Evolutionary conservation across 1,140 invertebrate species (phyloP).

Genomic region (Stegodyphus mimosarum): DNA sequence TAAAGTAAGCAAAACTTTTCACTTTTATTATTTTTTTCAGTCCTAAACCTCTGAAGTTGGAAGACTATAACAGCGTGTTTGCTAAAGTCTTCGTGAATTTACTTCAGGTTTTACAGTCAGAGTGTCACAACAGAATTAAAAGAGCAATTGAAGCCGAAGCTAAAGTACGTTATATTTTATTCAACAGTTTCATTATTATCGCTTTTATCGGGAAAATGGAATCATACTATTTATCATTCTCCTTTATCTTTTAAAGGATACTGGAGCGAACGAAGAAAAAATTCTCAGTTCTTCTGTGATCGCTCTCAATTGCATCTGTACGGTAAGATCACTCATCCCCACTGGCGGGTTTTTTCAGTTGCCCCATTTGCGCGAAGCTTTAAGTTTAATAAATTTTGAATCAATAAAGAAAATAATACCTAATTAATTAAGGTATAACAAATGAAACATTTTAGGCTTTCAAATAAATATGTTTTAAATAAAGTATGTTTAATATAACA

Average conservation of each 20-base stretch:
- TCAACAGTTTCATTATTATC: too few relatives aligned
- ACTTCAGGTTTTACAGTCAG: conserved; percentile 35
- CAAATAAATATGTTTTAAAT: too few relatives aligned
- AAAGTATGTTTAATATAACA: too few relatives aligned
- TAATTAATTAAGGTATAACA: too few relatives aligned
- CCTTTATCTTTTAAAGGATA: conserved; percentile 21
- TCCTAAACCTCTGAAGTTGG: background rate
- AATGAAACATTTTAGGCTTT: too few relatives aligned
- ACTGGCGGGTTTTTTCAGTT: too few relatives aligned
- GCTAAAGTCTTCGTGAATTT: conserved; percentile 42
- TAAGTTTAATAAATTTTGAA: too few relatives aligned
- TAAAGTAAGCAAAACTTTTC: too few relatives aligned
- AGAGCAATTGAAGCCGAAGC: conserved; percentile 28
- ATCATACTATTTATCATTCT: background rate
- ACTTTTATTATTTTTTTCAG: background rate
- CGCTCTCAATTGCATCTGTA: conserved; percentile 44
- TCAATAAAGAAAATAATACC: too few relatives aligned
- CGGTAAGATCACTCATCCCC: conserved; percentile 22
- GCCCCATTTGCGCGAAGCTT: too few relatives aligned
- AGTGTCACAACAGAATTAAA: conserved; percentile 42
- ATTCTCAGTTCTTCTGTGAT: conserved; percentile 45
- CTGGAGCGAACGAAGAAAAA: conserved; percentile 1
- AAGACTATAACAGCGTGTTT: conserved; percentile 31
- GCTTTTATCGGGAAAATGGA: too few relatives aligned
- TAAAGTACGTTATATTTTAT: conserved; percentile 3